These are phyloP conservation scores for Drosophila planitibia DNA, from an alignment of 2,888 invertebrate genomes.

Conservation along the genomic window DNA sequence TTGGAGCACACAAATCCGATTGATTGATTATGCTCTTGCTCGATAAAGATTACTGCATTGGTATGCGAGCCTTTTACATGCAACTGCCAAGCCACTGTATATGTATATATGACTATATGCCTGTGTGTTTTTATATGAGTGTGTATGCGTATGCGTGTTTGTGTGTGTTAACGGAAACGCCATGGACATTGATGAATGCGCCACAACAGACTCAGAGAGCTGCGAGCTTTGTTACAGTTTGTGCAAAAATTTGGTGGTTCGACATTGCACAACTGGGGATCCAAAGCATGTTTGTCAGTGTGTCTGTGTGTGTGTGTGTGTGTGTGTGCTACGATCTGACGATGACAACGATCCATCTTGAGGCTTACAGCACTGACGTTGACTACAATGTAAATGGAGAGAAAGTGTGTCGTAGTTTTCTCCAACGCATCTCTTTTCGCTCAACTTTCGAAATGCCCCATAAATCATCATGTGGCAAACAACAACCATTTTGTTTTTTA, in stretches of 20 bases:
- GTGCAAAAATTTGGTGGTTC: conserved; percentile 38
- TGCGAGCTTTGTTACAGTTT: conserved; percentile 16
- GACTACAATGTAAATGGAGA: conserved; percentile 37
- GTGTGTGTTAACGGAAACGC: conserved; percentile 62
- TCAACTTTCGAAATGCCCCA: conserved; percentile 71
- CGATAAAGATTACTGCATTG: conserved; percentile 77
- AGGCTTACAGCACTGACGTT: conserved; percentile 27
- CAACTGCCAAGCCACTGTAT: conserved; percentile 22
- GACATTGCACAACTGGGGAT: conserved; percentile 40
- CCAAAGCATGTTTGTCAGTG: conserved; percentile 24
- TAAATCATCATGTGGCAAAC: conserved; percentile 72
- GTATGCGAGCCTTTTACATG: conserved; percentile 63
- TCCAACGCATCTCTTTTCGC: conserved; percentile 29
- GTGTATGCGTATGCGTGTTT: conserved; percentile 22
- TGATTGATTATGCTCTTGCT: conserved; percentile 83
- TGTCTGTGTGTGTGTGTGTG: background rate
- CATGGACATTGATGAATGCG: conserved; percentile 77
- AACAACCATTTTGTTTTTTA: conserved; percentile 62
- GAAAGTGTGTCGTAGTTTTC: conserved; percentile 64
- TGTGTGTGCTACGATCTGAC: conserved; percentile 53
- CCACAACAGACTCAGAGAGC: conserved; percentile 43
- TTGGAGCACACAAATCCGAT: conserved; percentile 84
- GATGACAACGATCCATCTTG: conserved; percentile 62
- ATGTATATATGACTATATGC: conserved; percentile 5
- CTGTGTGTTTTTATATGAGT: conserved; percentile 14